Evolutionary conservation across 2,888 invertebrate species (phyloP), one percentile per base, ranked within the genome.

Genomic region (Cheilosia scutellata): DNA sequence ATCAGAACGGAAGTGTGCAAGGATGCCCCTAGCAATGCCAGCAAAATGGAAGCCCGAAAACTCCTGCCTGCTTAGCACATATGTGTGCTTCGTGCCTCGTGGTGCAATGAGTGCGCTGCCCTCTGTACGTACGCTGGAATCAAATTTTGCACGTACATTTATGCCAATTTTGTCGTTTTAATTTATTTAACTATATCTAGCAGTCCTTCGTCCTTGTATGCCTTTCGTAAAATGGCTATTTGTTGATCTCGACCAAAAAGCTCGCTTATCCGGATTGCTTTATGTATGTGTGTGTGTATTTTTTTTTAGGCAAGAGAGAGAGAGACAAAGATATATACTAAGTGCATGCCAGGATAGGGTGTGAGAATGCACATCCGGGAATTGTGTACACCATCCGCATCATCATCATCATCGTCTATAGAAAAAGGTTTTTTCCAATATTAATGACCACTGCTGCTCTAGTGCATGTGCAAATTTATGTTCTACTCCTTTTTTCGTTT

Each of bases 371-470:
- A 80, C 86, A 72, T 86, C 72, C 86, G 76, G 72, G 74, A 44
- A 71, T 71, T 65, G 72, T 82, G 51, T 31, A 72, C 68, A 83
- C 44, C 80, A 75, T 71, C 76, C 70, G 58, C 84, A 72, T 72
- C 83, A 76, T 80, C 76, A 70, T 74, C 68, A 62, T 71, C 71
- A 37, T 68, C 75, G 47, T 82, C 60, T 55, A 75, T 76, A 74
- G 77, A 70, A 78, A 87, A 82, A 87, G 78, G 82, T 70, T 87
- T 84, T 20, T 82, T 86, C 82, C 87, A 82, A 87, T 78, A 87
- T 87, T 87, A 87, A 87, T 87, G 87, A 87, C 87, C 82, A 82
- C 87, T 78, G 86, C 86, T 77, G 82, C 76, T 80, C 86, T 66
- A 76, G 86, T 86, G 82, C 82, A 82, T 82, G 82, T 77, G 82